These are phyloP conservation scores for Pteria penguin DNA, from an alignment of 2,888 invertebrate genomes.

Conservation along the genomic window DNA sequence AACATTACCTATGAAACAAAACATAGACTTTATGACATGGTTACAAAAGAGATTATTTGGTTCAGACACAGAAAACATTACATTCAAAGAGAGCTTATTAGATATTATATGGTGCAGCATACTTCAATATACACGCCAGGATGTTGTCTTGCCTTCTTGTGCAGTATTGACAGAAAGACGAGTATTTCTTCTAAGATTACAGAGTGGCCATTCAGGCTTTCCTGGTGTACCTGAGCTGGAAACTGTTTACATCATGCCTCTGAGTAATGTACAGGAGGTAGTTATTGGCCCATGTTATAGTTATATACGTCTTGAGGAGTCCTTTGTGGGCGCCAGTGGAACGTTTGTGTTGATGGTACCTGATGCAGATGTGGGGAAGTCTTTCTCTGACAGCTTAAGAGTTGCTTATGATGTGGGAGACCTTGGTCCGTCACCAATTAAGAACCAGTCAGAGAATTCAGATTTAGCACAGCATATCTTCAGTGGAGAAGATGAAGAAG, in stretches of 20 bases:
- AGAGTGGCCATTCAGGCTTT: slow-evolving; percentile 55
- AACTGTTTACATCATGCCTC: slow-evolving; percentile 72
- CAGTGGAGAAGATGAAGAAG: slow-evolving; percentile 60
- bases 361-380: slow-evolving; percentile 65
- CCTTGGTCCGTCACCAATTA: slow-evolving; percentile 52
- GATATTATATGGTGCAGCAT: slow-evolving; percentile 75
- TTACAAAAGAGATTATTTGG: slow-evolving; percentile 63
- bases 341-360: slow-evolving; percentile 71
- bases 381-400: slow-evolving; percentile 68
- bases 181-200: slow-evolving; percentile 67
- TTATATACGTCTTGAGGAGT: slow-evolving; percentile 75
- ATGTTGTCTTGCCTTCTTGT: slow-evolving; percentile 66
- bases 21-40: slow-evolving; percentile 60
- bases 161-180: slow-evolving; percentile 67
- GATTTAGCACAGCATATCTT: slow-evolving; percentile 65
- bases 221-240: slow-evolving; percentile 69
- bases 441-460: slow-evolving; percentile 61
- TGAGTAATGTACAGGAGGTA: slow-evolving; percentile 74
- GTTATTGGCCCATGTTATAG: slow-evolving; percentile 72
- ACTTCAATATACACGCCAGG: slow-evolving; percentile 65
- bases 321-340: slow-evolving; percentile 74
- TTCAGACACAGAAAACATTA: slow-evolving; percentile 31
- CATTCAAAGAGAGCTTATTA: slow-evolving; percentile 55
- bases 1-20: slow-evolving; percentile 54
- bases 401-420: slow-evolving; percentile 39